Base-by-base conservation (phyloP, 2,888 invertebrate species). In the Nyleta sp. region DNA sequence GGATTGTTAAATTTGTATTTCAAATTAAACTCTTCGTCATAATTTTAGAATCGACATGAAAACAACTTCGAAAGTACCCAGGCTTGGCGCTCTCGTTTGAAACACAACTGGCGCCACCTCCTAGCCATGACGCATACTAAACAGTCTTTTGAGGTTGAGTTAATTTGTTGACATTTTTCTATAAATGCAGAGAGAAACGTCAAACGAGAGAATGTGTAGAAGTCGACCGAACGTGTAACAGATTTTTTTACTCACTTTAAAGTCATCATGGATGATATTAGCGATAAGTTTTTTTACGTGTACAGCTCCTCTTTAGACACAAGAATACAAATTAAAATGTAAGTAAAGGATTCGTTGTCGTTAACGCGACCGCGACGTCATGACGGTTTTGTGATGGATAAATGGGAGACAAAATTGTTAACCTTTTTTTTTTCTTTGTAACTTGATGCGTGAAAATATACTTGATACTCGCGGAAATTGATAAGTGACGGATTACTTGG, bases 291-390 rank as follows among this genome's bases (percentile, higher is more conserved):
- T 91, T 94, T 95, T 87, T 96, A 96, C 89, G 95, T 98, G 22
- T 97, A 98, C 89, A 98, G 98, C 92, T 98, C 97, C 24, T 96
- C 97, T n/a, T 91, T 98, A 81, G 95, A 97, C 83, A 93, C 95
- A 82, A 95, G 95, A 91, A 93, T 98, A 38, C 95, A 97, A 92
- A 95, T 98, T 81, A 98, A 98, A 94, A 95, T 98, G 97, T 97
- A 92, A 94, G 95, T 92, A 82, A 77, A 75, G 38, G n/a, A 59
- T 65, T 59, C 10, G 10, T 50, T 52, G 10, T 11, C 24, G 24
- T 7, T 3, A 24, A n/a, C n/a, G n/a, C n/a, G n/a, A n/a, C n/a
- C n/a, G n/a, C n/a, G n/a, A n/a, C n/a, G n/a, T n/a, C n/a, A n/a
- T n/a, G n/a, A n/a, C n/a, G n/a, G n/a, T n/a, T n/a, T n/a, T n/a